Base-by-base conservation (phyloP, 2,797 vertebrate species). In the Sebastes iracundus region DNA sequence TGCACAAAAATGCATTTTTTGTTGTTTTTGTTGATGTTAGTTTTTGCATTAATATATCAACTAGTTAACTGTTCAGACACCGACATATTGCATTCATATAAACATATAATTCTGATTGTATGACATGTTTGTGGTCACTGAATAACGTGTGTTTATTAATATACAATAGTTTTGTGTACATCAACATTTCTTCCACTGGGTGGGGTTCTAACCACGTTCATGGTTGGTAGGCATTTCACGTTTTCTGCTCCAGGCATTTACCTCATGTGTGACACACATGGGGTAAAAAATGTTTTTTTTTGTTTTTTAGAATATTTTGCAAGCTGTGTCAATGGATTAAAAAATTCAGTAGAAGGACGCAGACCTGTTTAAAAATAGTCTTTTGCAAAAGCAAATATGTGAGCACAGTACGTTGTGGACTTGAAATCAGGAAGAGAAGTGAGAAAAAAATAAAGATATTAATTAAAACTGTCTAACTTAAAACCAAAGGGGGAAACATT, bases 161-260 rank as follows among this genome's bases (percentile, higher is more conserved):
- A 9, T 42, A 10, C 20, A 62, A 30, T 7, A 1, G 13, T 20
- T 72, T 38, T 60, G 16, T 84, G 82, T 35, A 70, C 3, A 6
- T 85, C 4, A 42, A 23, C 33, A 35, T 82, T 81, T 71, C 10
- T 22, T 80, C 92, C 94, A 91, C 91, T 88, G 68, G 93, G 77
- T 89, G 94, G 86, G 1, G 88, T 18, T 56, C 28, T 87, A 59
- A 27, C 27, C 69, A 64, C 59, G 52, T 42, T 28, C 46, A 64
- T 22, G 14, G 6, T 30, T 42, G 35, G 4, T 25, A 42, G 8
- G 52, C 27, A 22, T 25, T 60, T 64, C 18, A 46, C 1, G 3
- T 1, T 35, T 11, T 72, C 32, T 27, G 52, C 22, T 33, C 6
- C 8, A 66, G 49, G 1, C 5, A 2, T 52, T 71, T n/a, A 7